Base-by-base conservation (phyloP, 2,888 invertebrate genomes). In the Nebria salina region DNA sequence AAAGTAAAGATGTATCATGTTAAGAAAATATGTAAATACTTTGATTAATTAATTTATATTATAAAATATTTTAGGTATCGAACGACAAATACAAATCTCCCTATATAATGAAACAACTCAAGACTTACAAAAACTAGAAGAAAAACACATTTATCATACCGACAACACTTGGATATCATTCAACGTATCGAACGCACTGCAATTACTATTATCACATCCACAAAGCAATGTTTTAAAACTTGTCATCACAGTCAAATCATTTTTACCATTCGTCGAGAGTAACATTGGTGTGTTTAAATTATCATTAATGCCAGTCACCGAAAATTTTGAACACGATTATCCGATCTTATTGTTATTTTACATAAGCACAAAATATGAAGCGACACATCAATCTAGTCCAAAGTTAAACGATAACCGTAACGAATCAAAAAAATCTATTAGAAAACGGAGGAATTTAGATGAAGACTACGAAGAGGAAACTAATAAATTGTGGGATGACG, bases 401-500 rank as follows among this genome's bases (percentile, higher is more conserved):
- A 64, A 43, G 76, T 82, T 72, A 73, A 13, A 13, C 72, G 74
- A 76, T 15, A 20, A 54, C 8, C 54, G 54, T 54, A 54, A 76
- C 25, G 77, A 75, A 72, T 75, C 79, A 34, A 82, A 75, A 77
- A 68, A 79, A 65, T n/a, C 11, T 66, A 25, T 75, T n/a, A 82
- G 86, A 73, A 83, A 75, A 20, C 86, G 85, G 80, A 83, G 87
- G 78, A 85, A 83, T 70, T 76, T 85, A 4, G 88, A 88, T 82
- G 88, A 89, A 42, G 89, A 89, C 82, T 88, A 88, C 82, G 89
- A 89, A 84, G 88, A 89, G 82, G 88, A 87, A 83, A 88, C 87
- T 0, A 89, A 89, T 83, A 85, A 83, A 78, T 78, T 89, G 72
- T 89, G 88, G 88, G 87, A 86, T 76, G 87, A 88, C 65, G 85